Percentiles rank a stretch among this genome's conserved stretches.
Evolutionary conservation across 2,888 invertebrate genomes (phyloP).

Genomic region (Drosophila anceps): DNA sequence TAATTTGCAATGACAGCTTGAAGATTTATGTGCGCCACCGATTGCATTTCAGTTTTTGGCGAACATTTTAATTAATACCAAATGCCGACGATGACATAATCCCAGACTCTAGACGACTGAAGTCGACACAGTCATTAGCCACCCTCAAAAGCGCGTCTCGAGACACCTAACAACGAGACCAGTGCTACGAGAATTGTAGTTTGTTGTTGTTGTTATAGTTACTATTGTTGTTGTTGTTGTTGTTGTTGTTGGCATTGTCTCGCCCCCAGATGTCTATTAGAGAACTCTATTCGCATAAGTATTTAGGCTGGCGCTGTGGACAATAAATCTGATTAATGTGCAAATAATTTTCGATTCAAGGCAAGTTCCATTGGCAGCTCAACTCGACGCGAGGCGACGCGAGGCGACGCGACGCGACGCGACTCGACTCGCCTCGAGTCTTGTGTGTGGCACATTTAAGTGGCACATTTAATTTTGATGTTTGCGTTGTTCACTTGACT

Average conservation of each 20-base stretch:
- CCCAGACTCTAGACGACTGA: conserved; percentile 13
- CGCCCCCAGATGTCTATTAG: conserved; percentile 59
- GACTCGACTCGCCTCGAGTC: conserved; percentile 2
- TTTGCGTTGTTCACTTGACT: conserved; percentile 65
- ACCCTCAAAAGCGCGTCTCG: conserved; percentile 51
- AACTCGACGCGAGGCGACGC: conserved; percentile 1
- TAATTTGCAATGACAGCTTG: conserved; percentile 47
- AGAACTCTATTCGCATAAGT: conserved; percentile 39
- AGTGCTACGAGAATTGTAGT: conserved; percentile 4
- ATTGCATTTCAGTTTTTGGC: conserved; percentile 37
- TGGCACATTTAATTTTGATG: conserved; percentile 64
- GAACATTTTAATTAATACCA: conserved; percentile 71
- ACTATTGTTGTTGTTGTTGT: conserved; percentile 29
- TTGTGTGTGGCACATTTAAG: conserved; percentile 54
- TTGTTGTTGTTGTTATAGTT: conserved; percentile 13
- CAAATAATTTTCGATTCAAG: conserved; percentile 68
- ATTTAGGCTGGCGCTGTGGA: conserved; percentile 50
- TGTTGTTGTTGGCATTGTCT: conserved; percentile 48
- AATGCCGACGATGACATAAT: conserved; percentile 59
- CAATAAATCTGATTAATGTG: conserved; percentile 73
- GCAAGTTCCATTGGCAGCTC: conserved; percentile 44
- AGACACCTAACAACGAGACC: conserved; percentile 47
- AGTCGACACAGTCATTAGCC: conserved; percentile 49
- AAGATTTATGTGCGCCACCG: conserved; percentile 39
- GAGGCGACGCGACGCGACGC: not conserved